phyloP scores from a whole-genome alignment of 2,113 vertebrate genomes.

The Riparia riparia region DNA sequence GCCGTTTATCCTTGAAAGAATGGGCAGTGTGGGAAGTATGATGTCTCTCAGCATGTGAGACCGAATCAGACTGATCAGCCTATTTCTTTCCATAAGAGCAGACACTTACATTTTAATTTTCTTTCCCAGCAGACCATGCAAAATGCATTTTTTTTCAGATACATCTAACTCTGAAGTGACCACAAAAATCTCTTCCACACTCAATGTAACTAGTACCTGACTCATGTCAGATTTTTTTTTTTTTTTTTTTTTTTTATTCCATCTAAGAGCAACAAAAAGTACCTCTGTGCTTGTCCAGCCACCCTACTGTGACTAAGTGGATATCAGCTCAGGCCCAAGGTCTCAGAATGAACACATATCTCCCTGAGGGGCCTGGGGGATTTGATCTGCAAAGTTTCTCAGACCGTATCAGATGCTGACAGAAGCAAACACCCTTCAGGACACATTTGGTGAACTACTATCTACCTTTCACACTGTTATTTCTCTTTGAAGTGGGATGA shows the following conservation, averaged over 20 bases:
- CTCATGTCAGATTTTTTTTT: neutral
- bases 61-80: neutral
- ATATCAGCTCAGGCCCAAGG: neutral
- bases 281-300: neutral
- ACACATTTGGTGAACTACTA: neutral
- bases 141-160: neutral
- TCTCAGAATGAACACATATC: neutral
- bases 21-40: neutral
- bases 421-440: neutral
- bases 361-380: neutral
- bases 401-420: neutral
- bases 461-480: neutral
- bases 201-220: neutral
- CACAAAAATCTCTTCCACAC: neutral
- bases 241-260: too few species aligned
- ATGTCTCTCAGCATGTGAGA: neutral
- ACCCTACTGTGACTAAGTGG: neutral
- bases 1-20: constrained; percentile 12
- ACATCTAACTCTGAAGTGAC: neutral
- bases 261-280: neutral
- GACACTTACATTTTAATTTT: constrained; percentile 34
- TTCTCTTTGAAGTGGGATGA: neutral
- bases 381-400: neutral
- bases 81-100: constrained; percentile 2
- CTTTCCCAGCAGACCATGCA: neutral